These are phyloP conservation scores for Pocota personata DNA, from an alignment of 2,888 invertebrate genomes.

Conservation along the genomic window DNA sequence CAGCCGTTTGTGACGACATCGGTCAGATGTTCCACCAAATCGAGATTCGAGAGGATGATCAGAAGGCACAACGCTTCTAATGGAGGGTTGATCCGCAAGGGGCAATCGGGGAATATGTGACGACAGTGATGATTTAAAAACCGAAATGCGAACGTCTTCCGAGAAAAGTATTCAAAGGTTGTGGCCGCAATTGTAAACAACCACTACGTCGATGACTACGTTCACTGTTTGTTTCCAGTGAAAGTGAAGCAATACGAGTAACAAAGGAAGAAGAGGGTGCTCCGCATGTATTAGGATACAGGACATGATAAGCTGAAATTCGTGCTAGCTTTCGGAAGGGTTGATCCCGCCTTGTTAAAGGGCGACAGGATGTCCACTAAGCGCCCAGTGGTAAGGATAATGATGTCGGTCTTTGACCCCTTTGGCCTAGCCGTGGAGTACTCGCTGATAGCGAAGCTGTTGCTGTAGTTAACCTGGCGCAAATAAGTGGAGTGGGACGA, in stretches of 20 bases:
- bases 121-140: constrained; percentile 74
- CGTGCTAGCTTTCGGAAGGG: constrained; percentile 33
- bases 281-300: constrained; percentile 74
- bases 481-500: constrained; percentile 55
- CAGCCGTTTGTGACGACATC: constrained; percentile 77
- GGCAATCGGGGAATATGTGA: constrained; percentile 52
- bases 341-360: constrained; percentile 22
- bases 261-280: constrained; percentile 25
- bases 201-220: constrained; percentile 57
- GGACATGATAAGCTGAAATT: constrained; percentile 67
- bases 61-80: constrained; percentile 75
- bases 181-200: constrained; percentile 52
- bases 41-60: constrained; percentile 75
- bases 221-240: constrained; percentile 15
- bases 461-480: constrained; percentile 40
- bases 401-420: constrained; percentile 76
- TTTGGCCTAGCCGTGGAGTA: constrained; percentile 73
- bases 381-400: constrained; percentile 65
- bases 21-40: constrained; percentile 78
- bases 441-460: constrained; percentile 53
- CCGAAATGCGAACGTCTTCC: constrained; percentile 42
- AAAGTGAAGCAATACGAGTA: constrained; percentile 12
- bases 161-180: constrained; percentile 41
- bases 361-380: constrained; percentile 65
- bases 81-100: constrained; percentile 67